Base-by-base conservation (phyloP, 1,140 invertebrate species). In the Lepidurus packardi region DNA sequence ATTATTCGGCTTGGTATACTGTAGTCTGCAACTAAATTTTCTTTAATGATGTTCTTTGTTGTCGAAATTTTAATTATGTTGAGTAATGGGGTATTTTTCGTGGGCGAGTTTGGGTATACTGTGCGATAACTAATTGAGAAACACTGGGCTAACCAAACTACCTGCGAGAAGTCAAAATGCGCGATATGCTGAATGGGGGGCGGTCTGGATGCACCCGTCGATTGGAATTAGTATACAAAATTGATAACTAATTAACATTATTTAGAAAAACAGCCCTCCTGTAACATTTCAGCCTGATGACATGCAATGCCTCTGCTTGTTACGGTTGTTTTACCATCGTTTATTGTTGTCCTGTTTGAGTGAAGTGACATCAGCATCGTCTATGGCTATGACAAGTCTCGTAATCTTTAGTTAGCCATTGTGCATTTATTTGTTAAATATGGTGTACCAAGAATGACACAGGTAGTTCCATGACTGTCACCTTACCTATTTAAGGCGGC, bases 161-260 rank as follows among this genome's bases (percentile, higher is more conserved):
- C 45, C 45, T 25, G 45, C 45, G 45, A 47, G 45, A 47, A 47
- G 16, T 47, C 45, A 47, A 47, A 47, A 47, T 47, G 45, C 1
- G 45, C 45, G 45, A 47, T 10, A 47, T 47, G 45, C 2, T 47
- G 9, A 47, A 16, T 47, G 9, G 45, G 16, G 16, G 45, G 45
- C 9, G 16, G 45, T 47, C 45, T 16, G 45, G 45, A 47, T 47
- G 45, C 9, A 47, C 9, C 45, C 45, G 45, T 47, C 9, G 4
- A 47, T 47, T 47, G 45, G 45, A 47, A 47, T 47, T 47, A 47
- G 45, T 47, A 47, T 47, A 47, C 45, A 47, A 47, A 47, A 47
- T 47, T 47, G 16, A 47, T 47, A 47, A 47, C 45, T 47, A 47
- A 47, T 47, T 47, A 47, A 1, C 45, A 16, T 11, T 47, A 47